Evolutionary conservation across 2,888 invertebrate genomes (phyloP).

Genomic region (Aromia moschata): DNA sequence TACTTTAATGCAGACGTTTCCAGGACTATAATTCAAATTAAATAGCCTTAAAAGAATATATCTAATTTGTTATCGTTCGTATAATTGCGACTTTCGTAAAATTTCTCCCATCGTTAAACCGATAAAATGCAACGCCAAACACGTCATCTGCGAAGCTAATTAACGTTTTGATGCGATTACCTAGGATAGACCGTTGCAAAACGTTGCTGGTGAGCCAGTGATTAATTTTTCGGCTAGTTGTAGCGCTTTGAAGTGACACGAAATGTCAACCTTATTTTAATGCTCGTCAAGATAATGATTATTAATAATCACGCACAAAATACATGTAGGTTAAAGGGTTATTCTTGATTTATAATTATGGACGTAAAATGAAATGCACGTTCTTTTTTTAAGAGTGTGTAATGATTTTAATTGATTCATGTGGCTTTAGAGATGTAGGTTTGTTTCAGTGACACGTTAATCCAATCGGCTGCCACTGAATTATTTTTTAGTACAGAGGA

Average conservation of each 20-base stretch:
- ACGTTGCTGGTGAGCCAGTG: neutral
- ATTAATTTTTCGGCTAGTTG: neutral
- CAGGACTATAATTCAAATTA: too few relatives aligned
- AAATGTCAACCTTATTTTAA: neutral
- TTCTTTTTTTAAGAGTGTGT: too few relatives aligned
- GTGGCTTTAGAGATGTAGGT: too few relatives aligned
- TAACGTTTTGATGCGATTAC: constrained; percentile 1
- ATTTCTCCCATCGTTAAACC: constrained; percentile 6
- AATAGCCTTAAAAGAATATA: too few relatives aligned
- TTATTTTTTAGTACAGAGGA: too few relatives aligned
- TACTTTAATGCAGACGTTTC: too few relatives aligned
- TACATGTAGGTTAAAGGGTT: neutral
- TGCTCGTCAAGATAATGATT: neutral
- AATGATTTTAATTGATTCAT: too few relatives aligned
- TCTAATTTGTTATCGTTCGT: neutral
- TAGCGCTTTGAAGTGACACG: neutral
- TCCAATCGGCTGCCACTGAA: too few relatives aligned
- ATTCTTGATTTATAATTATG: too few relatives aligned
- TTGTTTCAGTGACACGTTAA: too few relatives aligned
- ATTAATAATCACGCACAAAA: neutral
- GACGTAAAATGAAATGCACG: too few relatives aligned
- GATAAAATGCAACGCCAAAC: neutral
- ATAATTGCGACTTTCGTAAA: neutral
- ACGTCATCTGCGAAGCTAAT: neutral
- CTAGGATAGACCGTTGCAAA: constrained; percentile 2